Evolutionary conservation across 2,113 vertebrate species (phyloP).

Genomic region (Psilopsiagon aurifrons): DNA sequence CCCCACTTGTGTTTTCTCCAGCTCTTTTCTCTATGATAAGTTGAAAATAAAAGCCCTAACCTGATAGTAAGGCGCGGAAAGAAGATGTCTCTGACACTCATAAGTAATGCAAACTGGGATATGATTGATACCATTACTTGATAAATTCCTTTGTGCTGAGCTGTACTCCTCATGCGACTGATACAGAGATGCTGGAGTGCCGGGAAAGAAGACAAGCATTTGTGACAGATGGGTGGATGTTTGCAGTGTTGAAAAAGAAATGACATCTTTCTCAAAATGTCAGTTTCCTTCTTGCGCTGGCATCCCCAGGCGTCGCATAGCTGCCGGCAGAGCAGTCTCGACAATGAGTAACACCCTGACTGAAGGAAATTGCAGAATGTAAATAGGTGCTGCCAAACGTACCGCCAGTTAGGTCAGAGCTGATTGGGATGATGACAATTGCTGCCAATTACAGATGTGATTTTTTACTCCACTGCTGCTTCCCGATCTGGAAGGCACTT

Average conservation of each 20-base stretch:
- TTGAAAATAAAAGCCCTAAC: not conserved
- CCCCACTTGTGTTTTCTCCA: not conserved
- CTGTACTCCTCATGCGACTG: not conserved
- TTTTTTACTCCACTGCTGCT: not conserved
- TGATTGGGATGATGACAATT: not conserved
- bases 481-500: not conserved
- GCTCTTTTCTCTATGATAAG: not conserved
- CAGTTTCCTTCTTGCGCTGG: not conserved
- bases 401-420: not conserved
- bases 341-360: not conserved
- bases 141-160: slow-evolving; percentile 11
- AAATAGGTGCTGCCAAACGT: not conserved
- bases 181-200: not conserved
- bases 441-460: not conserved
- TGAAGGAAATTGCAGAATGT: not conserved
- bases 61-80: not conserved
- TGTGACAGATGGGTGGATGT: slow-evolving; percentile 62
- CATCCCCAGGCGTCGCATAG: not conserved
- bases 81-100: not conserved
- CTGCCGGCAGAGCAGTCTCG: not conserved
- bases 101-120: not conserved
- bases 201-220: not conserved
- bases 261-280: slow-evolving; percentile 23
- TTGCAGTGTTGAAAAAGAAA: slow-evolving; percentile 43
- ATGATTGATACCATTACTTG: slow-evolving; percentile 3